A percentile compares a stretch with the other conserved stretches of the same genome.
phyloP scores from a whole-genome alignment of 2,113 vertebrate genomes.

The Cervus canadensis region DNA sequence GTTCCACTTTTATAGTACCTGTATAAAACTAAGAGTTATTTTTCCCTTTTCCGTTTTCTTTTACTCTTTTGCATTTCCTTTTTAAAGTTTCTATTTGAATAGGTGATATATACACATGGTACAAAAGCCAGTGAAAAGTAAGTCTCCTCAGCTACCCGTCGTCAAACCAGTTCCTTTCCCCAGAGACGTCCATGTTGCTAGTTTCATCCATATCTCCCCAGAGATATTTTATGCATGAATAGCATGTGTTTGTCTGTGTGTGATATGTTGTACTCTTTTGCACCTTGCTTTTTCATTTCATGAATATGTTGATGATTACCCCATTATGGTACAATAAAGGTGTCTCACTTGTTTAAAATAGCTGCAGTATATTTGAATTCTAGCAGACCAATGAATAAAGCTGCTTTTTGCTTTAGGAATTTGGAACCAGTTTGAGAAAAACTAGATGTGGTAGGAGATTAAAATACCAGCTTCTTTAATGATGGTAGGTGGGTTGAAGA shows the following conservation, averaged over 20 bases:
- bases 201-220: not conserved
- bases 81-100: slow-evolving; percentile 49
- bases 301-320: not conserved
- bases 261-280: not conserved
- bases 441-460: not conserved
- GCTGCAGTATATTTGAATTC: not conserved
- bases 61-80: slow-evolving; percentile 40
- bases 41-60: slow-evolving; percentile 37
- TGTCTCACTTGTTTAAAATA: not conserved
- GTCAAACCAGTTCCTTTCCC: not conserved
- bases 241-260: not conserved
- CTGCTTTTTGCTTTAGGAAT: not conserved
- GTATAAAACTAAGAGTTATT: slow-evolving; percentile 44
- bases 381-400: not conserved
- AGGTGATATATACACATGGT: slow-evolving; percentile 23
- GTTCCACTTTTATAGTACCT: not conserved
- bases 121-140: slow-evolving; percentile 50
- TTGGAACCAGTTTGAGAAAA: not conserved
- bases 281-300: not conserved
- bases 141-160: not conserved
- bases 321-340: not conserved
- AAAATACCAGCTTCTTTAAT: not conserved
- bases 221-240: not conserved
- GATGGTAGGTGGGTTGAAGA: not conserved
- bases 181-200: not conserved